Percentiles rank a stretch among this genome's conserved stretches.
phyloP scores from a whole-genome alignment of 2,888 invertebrate species.

The Eristalis arbustorum region DNA sequence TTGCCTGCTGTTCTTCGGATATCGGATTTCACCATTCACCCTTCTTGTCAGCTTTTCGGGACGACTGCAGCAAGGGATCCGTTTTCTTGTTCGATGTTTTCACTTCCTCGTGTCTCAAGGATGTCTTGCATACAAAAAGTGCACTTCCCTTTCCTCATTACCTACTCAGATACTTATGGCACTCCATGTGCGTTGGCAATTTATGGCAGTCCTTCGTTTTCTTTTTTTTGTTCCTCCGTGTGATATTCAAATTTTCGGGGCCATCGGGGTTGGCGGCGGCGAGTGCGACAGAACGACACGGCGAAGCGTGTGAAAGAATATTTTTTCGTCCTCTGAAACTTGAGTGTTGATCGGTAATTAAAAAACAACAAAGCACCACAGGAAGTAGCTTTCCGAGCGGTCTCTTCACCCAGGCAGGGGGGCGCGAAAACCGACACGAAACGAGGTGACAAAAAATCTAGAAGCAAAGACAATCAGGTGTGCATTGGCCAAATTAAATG shows the following conservation, averaged over 20 bases:
- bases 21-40: slow-evolving; percentile 69
- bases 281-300: not conserved
- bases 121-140: slow-evolving; percentile 63
- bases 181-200: slow-evolving; percentile 19
- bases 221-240: slow-evolving; percentile 11
- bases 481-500: slow-evolving; percentile 58
- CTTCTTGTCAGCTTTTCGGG: slow-evolving; percentile 17
- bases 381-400: slow-evolving; percentile 25
- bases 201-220: slow-evolving; percentile 25
- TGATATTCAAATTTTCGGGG: slow-evolving; percentile 67
- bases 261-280: slow-evolving; percentile 3
- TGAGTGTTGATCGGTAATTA: slow-evolving; percentile 69
- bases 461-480: slow-evolving; percentile 50
- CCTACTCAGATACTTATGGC: slow-evolving; percentile 63
- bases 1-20: slow-evolving; percentile 44
- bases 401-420: not conserved
- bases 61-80: too few species aligned
- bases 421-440: too few species aligned
- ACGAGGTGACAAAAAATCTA: not conserved
- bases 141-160: slow-evolving; percentile 72
- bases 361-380: slow-evolving; percentile 59
- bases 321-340: slow-evolving; percentile 46
- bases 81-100: not conserved
- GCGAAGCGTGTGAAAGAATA: slow-evolving; percentile 68
- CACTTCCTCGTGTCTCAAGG: slow-evolving; percentile 57